Base-by-base conservation (phyloP, 2,888 invertebrate species). In the Ennomos fuscantarius region DNA sequence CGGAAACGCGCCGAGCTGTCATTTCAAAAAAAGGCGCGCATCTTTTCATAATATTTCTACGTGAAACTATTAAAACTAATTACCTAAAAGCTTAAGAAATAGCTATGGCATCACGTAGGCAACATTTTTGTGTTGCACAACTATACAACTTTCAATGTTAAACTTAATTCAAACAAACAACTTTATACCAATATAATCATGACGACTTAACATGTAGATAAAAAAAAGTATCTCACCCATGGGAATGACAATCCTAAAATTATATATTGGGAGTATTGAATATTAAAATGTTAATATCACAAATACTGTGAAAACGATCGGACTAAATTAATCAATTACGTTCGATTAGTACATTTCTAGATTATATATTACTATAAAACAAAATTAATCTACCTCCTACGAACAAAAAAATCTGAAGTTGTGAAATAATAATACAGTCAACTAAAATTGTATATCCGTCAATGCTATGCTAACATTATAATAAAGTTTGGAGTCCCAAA, bases 1-100 rank as follows among this genome's bases (percentile, higher is more conserved):
- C 87, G 89, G 89, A 88, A 89, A 87, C 82, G 80, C 81, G 74
- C 71, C 74, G 80, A 83, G 72, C 87, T 90, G 92, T 91, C 92
- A 91, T 77, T 84, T 87, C 83, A 72, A 84, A 87, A 89, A 57
- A 87, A 88, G 86, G 91, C 89, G 91, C 81, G 76, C 72, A 72
- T 70, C 56, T 70, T 68, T 69, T 42, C 47, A 66, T 47, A 75
- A 67, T 71, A 70, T 72, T 78, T 76, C 70, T 55, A 65, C 55
- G 59, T 45, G 58, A 62, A 46, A 58, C 62, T 43, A 9, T 40
- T 36, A 48, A 47, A 65, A 48, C 33, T 62, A 61, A 56, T 57
- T 46, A 51, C 31, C 33, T 59, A 52, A 58, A 52, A 66, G 50
- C 45, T 68, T 65, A 54, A 32, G 59, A 65, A 68, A 68, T 65